Evolutionary conservation across 2,888 invertebrate genomes (phyloP), one percentile per base, ranked within the genome.

Genomic region (Eueremaeus valkanovi): DNA sequence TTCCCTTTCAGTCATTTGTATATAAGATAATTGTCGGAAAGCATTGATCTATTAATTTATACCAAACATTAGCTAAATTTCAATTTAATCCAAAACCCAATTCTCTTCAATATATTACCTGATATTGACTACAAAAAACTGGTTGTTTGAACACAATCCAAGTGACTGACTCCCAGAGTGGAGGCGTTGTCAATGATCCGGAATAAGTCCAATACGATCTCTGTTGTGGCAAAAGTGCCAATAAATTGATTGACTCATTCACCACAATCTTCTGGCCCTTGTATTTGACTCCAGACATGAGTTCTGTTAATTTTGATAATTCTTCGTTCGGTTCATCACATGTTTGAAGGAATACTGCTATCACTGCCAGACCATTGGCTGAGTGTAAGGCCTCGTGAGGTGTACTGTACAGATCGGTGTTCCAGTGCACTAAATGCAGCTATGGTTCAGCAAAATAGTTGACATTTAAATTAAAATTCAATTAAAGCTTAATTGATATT

Each of bases 371-470:
- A 42, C 76, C 76, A 51, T 76, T 45, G 27, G 66, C 45, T 8
- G 63, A 29, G 29, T 58, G 27, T 1, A 68, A 36, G 8, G 76
- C 76, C 24, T 76, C 36, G 13, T 36, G 33, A 27, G 74, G 58
- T 27, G 49, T 45, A 5, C 31, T 6, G 49, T 55, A 76, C 6
- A 66, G 70, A 55, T 73, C 70, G 11, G 13, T 29, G 51, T 76
- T 76, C 76, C 76, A 76, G 55, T 74, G 74, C 18, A 76, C 76
- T 33, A 76, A 76, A 66, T 76, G 76, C 16, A 75, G 13, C 75
- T 75, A 45, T 66, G 9, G 6, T 68, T 68, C n/a, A 27, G 31
- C 27, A 24, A 36, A 24, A 11, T 18, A 33, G 3, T 13, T 51
- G 21, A 49, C n/a, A 24, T 29, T 9, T 33, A 40, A 9, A 68